A percentile compares a stretch with the other conserved stretches of the same genome.
Conservation (phyloP, 2,797 vertebrate genomes). For the Oophaga sylvatica region DNA sequence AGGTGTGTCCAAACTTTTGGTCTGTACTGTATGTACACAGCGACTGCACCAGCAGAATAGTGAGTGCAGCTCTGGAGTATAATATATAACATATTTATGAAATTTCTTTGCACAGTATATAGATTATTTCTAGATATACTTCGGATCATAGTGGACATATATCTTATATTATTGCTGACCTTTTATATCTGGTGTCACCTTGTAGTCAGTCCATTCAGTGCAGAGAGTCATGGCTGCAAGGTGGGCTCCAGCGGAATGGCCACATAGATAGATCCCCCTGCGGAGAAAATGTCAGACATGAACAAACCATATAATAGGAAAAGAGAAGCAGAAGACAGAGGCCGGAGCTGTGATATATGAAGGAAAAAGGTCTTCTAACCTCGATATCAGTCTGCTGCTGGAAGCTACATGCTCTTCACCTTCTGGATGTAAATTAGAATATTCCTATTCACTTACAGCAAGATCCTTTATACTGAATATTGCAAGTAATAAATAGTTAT, state of each 20-base stretch:
- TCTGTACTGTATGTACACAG: too few species aligned
- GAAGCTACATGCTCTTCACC: too few species aligned
- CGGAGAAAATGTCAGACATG: background rate
- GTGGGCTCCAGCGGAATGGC: conserved; percentile 94
- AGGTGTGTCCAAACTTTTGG: too few species aligned
- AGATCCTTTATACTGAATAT: too few species aligned
- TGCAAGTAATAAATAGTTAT: too few species aligned
- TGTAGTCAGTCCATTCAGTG: conserved; percentile 83
- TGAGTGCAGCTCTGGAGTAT: background rate
- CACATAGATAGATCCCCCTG: conserved; percentile 90
- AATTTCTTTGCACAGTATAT: too few species aligned
- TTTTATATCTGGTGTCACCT: conserved; percentile 82
- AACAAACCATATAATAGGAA: background rate
- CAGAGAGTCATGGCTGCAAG: conserved; percentile 88
- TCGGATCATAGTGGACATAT: background rate
- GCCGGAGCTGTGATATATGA: too few species aligned
- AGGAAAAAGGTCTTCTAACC: too few species aligned
- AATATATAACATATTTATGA: background rate
- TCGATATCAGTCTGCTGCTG: too few species aligned
- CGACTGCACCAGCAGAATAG: background rate
- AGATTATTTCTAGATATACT: background rate
- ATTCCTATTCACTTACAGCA: too few species aligned
- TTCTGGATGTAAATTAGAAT: too few species aligned
- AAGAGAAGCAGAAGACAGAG: background rate
- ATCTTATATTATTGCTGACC: conserved; percentile 71